These are phyloP conservation scores for Brenthis hecate DNA, from an alignment of 2,888 invertebrate species.

Conservation along the genomic window DNA sequence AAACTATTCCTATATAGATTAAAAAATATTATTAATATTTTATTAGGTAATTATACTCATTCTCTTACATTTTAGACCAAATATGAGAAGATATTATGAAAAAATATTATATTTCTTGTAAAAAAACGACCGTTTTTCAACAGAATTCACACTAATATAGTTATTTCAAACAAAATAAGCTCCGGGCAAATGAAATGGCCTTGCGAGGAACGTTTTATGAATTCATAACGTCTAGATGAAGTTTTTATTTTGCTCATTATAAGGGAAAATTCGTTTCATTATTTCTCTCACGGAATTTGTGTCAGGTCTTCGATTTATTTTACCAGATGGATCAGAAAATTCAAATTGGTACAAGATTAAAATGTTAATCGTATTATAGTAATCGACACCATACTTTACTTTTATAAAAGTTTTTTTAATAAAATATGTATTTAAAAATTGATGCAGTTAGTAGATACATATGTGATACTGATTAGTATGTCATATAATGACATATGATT, in stretches of 20 bases:
- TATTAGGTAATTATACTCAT: no score
- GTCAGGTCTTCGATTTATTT: constrained; percentile 23
- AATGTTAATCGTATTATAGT: neutral
- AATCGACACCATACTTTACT: neutral
- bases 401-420: neutral
- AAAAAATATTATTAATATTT: no score
- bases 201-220: constrained; percentile 62
- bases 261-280: constrained; percentile 56
- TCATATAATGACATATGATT: no score
- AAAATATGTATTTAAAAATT: no score
- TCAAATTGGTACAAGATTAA: neutral
- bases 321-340: constrained; percentile 23
- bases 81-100: neutral
- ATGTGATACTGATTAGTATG: no score
- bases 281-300: constrained; percentile 46
- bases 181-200: constrained; percentile 56
- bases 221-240: constrained; percentile 67
- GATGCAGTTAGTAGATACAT: no score
- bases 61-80: no score
- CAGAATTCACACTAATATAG: constrained; percentile 40
- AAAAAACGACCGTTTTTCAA: constrained; percentile 8
- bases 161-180: constrained; percentile 56
- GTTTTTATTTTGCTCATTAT: constrained; percentile 68
- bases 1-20: no score
- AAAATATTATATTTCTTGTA: neutral